Conservation (phyloP, 2,888 invertebrate genomes). For the Tiliacea aurago region DNA sequence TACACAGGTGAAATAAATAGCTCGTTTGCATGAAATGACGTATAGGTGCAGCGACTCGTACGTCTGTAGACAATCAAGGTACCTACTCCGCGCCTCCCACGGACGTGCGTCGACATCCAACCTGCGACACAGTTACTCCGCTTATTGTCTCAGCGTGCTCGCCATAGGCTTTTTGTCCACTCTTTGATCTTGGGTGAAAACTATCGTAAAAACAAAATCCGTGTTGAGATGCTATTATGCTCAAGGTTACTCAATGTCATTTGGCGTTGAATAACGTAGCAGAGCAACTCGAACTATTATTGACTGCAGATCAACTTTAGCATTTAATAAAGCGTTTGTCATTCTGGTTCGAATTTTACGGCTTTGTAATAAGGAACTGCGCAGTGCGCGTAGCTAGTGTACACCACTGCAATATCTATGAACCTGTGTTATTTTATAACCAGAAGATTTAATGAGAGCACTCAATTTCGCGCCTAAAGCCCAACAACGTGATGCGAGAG, state of each 20-base stretch:
- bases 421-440: constrained; percentile 17
- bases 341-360: constrained; percentile 10
- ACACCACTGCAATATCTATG: constrained; percentile 11
- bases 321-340: neutral
- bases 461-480: constrained; percentile 61
- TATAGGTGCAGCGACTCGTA: constrained; percentile 39
- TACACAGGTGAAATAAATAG: constrained; percentile 28
- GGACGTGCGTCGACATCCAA: constrained; percentile 59
- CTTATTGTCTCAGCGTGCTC: constrained; percentile 70
- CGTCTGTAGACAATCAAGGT: constrained; percentile 52
- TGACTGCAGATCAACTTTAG: constrained; percentile 3
- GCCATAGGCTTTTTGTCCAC: constrained; percentile 80
- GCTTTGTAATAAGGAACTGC: neutral
- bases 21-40: constrained; percentile 49
- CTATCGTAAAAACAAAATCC: constrained; percentile 72
- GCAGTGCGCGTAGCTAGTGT: neutral
- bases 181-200: constrained; percentile 80
- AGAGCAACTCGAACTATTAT: neutral
- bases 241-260: constrained; percentile 59
- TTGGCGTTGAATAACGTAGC: constrained; percentile 18
- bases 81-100: constrained; percentile 57
- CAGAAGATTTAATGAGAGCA: constrained; percentile 57
- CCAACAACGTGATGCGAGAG: constrained; percentile 50
- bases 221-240: constrained; percentile 51
- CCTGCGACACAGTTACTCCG: constrained; percentile 72